Base-by-base conservation (phyloP, 2,888 invertebrate genomes). In the Drosophila meridiana region DNA sequence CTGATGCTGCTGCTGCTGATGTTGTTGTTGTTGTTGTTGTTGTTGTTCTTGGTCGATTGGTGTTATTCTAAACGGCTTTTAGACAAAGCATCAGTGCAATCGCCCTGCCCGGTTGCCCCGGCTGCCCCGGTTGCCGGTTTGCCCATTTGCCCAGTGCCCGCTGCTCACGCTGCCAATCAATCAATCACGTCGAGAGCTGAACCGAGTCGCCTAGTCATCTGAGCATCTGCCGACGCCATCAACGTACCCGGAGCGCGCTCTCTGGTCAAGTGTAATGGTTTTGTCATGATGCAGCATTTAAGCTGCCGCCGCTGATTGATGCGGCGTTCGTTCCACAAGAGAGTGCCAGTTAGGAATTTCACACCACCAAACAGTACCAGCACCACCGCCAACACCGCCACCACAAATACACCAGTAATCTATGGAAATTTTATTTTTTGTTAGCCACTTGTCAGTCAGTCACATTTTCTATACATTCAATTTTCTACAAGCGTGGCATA, bases 281-380 rank as follows among this genome's bases (percentile, higher is more conserved):
- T 90, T 89, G 90, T 91, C 92, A 92, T 91, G 91, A 91, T 91
- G 90, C 91, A 87, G 91, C 92, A 91, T 90, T 91, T 92, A 92
- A 90, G 77, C 76, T 82, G 81, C 88, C 84, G 82, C 80, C 74
- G 76, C 74, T 84, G 84, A 84, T 84, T 86, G 85, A 87, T 86
- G 88, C 85, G 63, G 71, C 82, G 69, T 77, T 67, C 77, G 71
- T 86, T 80, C 76, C 69, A 77, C 68, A 72, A 71, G 62, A 73
- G 73, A 89, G 80, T 89, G 84, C 78, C 72, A 81, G 82, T 89
- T 87, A 69, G 82, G 89, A 85, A 89, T 86, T 89, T 86, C 85
- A 86, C 85, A 85, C 84, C 89, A 88, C 60, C 60, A 62, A 42
- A 20, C 50, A 30, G 13, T n/a, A 89, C 84, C 89, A 80, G 58